A percentile compares a stretch with the other conserved stretches of the same genome.
These are phyloP conservation scores for Pachyseris speciosa DNA, from an alignment of 64 coral and sea anemone genomes.

Conservation along the genomic window DNA sequence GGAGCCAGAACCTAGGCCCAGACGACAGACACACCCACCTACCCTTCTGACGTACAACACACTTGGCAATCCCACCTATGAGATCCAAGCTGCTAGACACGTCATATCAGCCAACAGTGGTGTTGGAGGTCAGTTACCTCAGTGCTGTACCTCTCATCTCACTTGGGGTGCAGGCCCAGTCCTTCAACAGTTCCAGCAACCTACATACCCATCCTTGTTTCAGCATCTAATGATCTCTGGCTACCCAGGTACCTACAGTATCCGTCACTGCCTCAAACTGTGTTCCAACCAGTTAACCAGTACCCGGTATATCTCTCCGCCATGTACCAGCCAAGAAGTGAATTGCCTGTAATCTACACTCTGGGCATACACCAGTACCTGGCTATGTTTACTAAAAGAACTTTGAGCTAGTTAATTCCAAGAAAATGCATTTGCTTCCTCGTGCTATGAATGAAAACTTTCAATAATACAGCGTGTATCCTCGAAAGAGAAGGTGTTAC, in stretches of 20 bases:
- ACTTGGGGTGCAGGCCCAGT: background rate
- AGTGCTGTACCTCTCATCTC: background rate
- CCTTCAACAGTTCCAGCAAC: background rate
- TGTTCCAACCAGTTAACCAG: slow-evolving; percentile 11
- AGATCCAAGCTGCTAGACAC: background rate
- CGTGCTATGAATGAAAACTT: no score
- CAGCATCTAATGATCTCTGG: background rate
- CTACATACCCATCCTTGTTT: slow-evolving; percentile 1
- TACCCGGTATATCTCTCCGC: background rate
- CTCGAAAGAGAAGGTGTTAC: no score
- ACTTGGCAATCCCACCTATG: slow-evolving; percentile 9
- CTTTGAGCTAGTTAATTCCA: background rate
- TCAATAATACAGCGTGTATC: no score
- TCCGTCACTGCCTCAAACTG: background rate
- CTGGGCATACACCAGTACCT: background rate
- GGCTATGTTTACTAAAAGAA: background rate
- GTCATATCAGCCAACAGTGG: background rate
- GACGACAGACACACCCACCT: slow-evolving; percentile 10
- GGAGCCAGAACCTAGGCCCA: background rate
- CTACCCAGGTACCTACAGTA: background rate
- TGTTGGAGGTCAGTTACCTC: background rate
- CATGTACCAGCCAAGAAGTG: slow-evolving; percentile 9
- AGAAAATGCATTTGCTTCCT: no score
- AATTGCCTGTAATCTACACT: background rate
- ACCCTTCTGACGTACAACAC: slow-evolving; percentile 18